Conservation (phyloP, 2,113 vertebrate species). For the Callocephalon fimbriatum region DNA sequence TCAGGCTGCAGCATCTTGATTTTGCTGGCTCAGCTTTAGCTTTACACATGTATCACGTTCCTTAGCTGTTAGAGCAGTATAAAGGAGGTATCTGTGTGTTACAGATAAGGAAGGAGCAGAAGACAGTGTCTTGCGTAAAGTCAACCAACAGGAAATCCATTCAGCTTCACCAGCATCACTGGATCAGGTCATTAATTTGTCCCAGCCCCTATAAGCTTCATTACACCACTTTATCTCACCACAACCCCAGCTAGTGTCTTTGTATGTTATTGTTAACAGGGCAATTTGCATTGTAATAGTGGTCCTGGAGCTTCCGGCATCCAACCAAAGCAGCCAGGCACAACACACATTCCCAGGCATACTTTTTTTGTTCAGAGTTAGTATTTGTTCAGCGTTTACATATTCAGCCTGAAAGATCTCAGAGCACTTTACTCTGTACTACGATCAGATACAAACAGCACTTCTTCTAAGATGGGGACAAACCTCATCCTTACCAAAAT, state of each 20-base stretch:
- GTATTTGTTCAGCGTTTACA: not conserved
- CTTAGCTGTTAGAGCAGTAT: not conserved
- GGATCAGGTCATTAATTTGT: not conserved
- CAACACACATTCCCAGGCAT: not conserved
- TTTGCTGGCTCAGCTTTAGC: not conserved
- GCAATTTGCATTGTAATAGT: not conserved
- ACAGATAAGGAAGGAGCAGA: not conserved
- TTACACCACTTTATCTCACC: not conserved
- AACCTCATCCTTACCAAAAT: not conserved
- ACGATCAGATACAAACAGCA: fast-evolving
- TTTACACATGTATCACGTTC: fast-evolving
- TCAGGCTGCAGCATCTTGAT: not conserved
- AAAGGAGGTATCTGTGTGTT: not conserved
- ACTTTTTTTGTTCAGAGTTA: not conserved
- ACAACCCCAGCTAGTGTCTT: not conserved
- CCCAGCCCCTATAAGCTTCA: not conserved
- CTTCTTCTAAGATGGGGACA: not conserved
- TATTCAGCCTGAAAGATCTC: not conserved
- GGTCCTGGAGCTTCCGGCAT: not conserved
- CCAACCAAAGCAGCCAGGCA: not conserved
- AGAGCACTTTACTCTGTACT: not conserved
- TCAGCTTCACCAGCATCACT: not conserved
- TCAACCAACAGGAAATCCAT: not conserved
- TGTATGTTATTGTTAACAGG: not conserved
- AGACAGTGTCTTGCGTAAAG: not conserved